Evolutionary conservation across 2,797 vertebrate genomes (phyloP), one percentile per base, ranked within the genome.

Genomic region (Siniperca undulata): DNA sequence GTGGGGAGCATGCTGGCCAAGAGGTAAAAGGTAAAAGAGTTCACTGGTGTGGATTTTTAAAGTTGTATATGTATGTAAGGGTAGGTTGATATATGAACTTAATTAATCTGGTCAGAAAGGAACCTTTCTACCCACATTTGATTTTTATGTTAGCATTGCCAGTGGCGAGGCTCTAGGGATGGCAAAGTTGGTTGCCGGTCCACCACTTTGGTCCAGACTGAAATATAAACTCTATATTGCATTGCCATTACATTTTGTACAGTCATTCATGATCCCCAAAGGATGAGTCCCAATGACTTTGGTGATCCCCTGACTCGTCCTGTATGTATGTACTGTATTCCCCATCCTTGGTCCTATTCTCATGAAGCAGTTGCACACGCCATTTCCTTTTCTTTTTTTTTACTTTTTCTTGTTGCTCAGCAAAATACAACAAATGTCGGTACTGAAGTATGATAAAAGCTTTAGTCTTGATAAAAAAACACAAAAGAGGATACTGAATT

Each of bases 21-120:
- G 50, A 61, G 36, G 61, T 53, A 38, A 34, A 61, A 44, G 10
- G 61, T 53, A 38, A 34, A 61, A 44, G 10, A 70, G 67, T 76
- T 4, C 34, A 66, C 38, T 60, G 36, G 52, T 44, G 56, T 61
- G 20, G 19, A 69, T 64, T 75, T 70, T 22, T 62, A 53, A 11
- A 64, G 10, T 3, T 19, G 61, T 44, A 8, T 16, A 16, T 4
- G 6, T 11, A 50, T 19, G 7, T 22, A 58, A 64, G 22, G 30
- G 22, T 22, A 48, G 9, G 34, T 5, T 56, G n/a, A n/a, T 77
- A 56, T 36, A 67, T 72, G 22, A 59, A 64, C 64, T 60, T 40
- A 20, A 38, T 19, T 30, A 30, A 30, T 30, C 4, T 10, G n/a
- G 34, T 40, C 12, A 44, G 17, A 73, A 24, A 55, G 27, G 27